Percentiles rank a stretch among this genome's conserved stretches.
Evolutionary conservation across 64 coral and sea anemone genomes (phyloP).

Genomic region (Montipora sp.): DNA sequence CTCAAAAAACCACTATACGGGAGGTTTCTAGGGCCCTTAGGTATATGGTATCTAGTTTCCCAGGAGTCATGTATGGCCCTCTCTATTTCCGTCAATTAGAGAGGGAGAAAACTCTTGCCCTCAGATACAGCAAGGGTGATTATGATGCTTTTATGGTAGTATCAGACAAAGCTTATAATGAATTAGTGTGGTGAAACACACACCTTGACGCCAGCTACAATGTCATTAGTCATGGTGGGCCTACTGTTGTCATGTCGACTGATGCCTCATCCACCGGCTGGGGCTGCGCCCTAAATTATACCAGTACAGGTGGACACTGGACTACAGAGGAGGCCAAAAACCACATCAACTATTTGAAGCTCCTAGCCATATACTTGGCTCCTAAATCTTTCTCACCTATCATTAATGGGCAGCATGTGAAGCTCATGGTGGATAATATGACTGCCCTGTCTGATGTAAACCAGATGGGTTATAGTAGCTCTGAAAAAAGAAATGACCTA

Average conservation of each 20-base stretch:
- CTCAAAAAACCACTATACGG: background rate
- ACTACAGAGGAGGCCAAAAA: background rate
- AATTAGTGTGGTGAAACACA: conserved; percentile 38
- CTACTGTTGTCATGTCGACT: conserved; percentile 38
- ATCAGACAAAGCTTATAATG: conserved; percentile 30
- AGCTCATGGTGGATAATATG: too few relatives aligned
- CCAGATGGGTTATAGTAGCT: conserved; percentile 65
- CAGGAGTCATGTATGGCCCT: conserved; percentile 35
- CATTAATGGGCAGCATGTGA: too few relatives aligned
- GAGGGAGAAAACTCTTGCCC: conserved; percentile 13
- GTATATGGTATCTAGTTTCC: conserved; percentile 43
- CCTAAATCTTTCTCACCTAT: too few relatives aligned
- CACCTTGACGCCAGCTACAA: conserved; percentile 28
- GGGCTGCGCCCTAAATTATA: conserved; percentile 38
- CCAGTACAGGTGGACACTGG: background rate
- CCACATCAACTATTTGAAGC: background rate
- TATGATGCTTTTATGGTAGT: conserved; percentile 41
- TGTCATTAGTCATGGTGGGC: conserved; percentile 56
- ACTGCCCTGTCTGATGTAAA: conserved; percentile 24
- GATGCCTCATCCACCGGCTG: conserved; percentile 61
- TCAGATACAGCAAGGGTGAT: conserved; percentile 33
- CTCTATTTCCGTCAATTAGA: background rate
- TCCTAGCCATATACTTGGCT: background rate
- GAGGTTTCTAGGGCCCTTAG: conserved; percentile 28
- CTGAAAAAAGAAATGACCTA: background rate